phyloP scores from a whole-genome alignment of 1,140 invertebrate species.

The Drosophila littoralis region DNA sequence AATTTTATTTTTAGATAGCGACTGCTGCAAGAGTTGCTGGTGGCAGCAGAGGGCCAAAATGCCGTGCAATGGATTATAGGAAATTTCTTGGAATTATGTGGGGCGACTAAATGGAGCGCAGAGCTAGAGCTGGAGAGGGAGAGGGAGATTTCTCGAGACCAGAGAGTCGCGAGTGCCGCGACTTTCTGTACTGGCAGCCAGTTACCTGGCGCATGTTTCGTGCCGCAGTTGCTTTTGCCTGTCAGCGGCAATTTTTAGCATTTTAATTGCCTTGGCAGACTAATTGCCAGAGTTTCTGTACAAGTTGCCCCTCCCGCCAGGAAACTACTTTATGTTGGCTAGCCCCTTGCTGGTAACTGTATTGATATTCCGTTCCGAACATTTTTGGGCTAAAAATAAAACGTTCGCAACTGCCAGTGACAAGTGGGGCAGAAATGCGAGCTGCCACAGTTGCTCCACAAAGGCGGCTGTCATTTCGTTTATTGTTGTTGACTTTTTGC shows the following conservation, averaged over 20 bases:
- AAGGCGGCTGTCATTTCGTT: slow-evolving; percentile 47
- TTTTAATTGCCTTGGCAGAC: slow-evolving; percentile 41
- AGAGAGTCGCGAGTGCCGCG: neutral
- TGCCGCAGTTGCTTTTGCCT: slow-evolving; percentile 21
- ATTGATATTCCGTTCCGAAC: slow-evolving; percentile 11
- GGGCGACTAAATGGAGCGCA: slow-evolving; percentile 52
- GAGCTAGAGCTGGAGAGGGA: neutral
- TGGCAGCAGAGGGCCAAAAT: neutral
- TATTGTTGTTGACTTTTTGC: slow-evolving; percentile 68
- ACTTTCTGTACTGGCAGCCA: neutral
- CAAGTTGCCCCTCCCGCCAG: neutral
- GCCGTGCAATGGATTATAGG: slow-evolving; percentile 43
- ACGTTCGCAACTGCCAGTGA: slow-evolving; percentile 40
- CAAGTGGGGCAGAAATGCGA: slow-evolving; percentile 36
- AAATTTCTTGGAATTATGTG: slow-evolving; percentile 76
- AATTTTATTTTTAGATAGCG: slow-evolving; percentile 64
- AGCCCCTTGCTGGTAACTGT: neutral
- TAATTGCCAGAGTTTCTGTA: slow-evolving; percentile 23
- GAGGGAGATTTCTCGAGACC: neutral
- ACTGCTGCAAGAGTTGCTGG: slow-evolving; percentile 18
- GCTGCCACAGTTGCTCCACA: slow-evolving; percentile 15
- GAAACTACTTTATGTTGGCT: neutral
- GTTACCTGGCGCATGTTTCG: slow-evolving; percentile 17
- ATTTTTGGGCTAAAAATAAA: slow-evolving; percentile 36
- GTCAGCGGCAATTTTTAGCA: slow-evolving; percentile 20